Percentiles rank a stretch among this genome's conserved stretches.
Evolutionary conservation across 2,113 vertebrate species (phyloP).

Genomic region (Vanacampus margaritifer): DNA sequence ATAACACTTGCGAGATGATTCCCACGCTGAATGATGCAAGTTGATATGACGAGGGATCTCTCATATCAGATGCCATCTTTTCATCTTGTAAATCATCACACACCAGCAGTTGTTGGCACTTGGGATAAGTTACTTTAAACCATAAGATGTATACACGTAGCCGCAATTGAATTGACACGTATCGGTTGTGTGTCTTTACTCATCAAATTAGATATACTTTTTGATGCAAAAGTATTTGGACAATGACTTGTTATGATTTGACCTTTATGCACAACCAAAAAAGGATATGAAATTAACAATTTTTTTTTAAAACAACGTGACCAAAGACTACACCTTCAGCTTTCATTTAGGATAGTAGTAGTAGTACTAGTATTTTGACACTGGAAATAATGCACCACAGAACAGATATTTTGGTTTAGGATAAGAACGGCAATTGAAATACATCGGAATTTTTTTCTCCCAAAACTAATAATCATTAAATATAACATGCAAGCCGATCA

Average conservation of each 20-base stretch:
- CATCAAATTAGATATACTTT: not conserved
- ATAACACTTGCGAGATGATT: constrained; percentile 46
- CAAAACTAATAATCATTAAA: no score
- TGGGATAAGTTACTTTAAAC: not conserved
- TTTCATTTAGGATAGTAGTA: not conserved
- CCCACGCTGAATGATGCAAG: constrained; percentile 35
- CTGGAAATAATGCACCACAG: no score
- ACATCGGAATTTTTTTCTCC: no score
- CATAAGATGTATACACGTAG: not conserved
- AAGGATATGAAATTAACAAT: not conserved
- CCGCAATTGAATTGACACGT: not conserved
- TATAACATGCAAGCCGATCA: no score
- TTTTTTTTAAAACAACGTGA: no score
- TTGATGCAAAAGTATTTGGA: not conserved
- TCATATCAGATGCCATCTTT: constrained; percentile 18
- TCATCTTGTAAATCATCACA: constrained; percentile 5
- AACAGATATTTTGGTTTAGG: no score
- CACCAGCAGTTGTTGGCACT: constrained; percentile 1
- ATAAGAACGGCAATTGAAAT: no score
- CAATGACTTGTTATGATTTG: no score
- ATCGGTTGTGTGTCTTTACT: not conserved
- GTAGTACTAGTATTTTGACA: no score
- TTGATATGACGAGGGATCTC: not conserved
- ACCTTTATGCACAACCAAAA: not conserved
- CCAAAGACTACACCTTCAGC: not conserved